Percentiles rank a stretch among this genome's conserved stretches.
These are phyloP conservation scores for Agraylea sexmaculata DNA, from an alignment of 1,140 invertebrate genomes.

Conservation along the genomic window DNA sequence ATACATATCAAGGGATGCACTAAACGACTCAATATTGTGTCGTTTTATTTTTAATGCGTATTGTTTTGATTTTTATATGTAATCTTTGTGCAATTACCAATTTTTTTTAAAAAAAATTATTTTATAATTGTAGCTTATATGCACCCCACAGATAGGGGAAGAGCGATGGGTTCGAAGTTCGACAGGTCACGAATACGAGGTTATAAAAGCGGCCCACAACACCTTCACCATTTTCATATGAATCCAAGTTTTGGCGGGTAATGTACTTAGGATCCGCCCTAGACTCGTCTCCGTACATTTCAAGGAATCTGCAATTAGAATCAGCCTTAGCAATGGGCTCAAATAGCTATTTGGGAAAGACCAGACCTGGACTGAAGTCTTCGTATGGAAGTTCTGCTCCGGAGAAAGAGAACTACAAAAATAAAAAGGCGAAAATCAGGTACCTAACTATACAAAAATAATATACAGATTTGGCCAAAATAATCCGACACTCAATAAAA, in stretches of 20 bases:
- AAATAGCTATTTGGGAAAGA: slow-evolving; percentile 16
- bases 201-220: slow-evolving; percentile 18
- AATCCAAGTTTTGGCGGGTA: slow-evolving; percentile 6
- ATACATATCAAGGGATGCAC: neutral
- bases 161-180: neutral
- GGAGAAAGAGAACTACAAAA: slow-evolving; percentile 19
- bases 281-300: no score
- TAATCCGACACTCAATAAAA: neutral
- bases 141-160: neutral
- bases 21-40: neutral
- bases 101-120: no score
- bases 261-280: slow-evolving; percentile 17
- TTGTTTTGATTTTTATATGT: neutral
- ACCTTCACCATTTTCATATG: slow-evolving; percentile 7
- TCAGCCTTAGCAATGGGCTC: slow-evolving; percentile 13
- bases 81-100: neutral
- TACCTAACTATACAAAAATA: neutral
- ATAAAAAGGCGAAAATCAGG: slow-evolving; percentile 19
- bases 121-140: neutral
- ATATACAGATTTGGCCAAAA: neutral
- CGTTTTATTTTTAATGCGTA: neutral
- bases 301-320: slow-evolving; percentile 12
- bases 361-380: slow-evolving; percentile 10
- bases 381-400: slow-evolving; percentile 5
- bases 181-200: slow-evolving; percentile 15